Percentiles rank a stretch among this genome's conserved stretches.
These are phyloP conservation scores for Capreolus pygargus DNA, from an alignment of 2,113 vertebrate species.

Conservation along the genomic window DNA sequence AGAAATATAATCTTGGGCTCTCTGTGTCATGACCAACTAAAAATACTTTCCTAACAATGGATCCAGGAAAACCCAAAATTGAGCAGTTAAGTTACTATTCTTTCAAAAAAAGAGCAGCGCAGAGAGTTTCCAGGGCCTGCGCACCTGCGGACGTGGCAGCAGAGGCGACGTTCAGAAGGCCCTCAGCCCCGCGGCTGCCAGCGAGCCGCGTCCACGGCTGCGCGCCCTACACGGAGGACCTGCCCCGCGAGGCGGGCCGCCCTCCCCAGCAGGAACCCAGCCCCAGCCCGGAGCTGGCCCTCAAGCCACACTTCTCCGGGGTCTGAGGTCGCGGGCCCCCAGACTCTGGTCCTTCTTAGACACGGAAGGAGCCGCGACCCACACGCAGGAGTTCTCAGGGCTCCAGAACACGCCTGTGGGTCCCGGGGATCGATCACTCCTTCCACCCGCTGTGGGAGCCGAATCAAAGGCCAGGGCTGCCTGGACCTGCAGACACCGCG, in stretches of 20 bases:
- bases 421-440: neutral
- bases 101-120: slow-evolving; percentile 52
- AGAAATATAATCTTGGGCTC: neutral
- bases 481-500: neutral
- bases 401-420: neutral
- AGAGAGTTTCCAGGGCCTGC: slow-evolving; percentile 57
- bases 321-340: neutral
- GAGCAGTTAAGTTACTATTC: neutral
- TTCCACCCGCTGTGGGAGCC: neutral
- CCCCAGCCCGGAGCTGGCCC: neutral
- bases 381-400: neutral
- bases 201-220: slow-evolving; percentile 58
- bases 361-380: neutral
- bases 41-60: neutral
- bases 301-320: neutral
- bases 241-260: slow-evolving; percentile 35
- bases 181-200: slow-evolving; percentile 64
- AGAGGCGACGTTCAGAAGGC: slow-evolving; percentile 72
- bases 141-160: slow-evolving; percentile 74
- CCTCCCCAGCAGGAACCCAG: neutral
- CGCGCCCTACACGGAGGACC: slow-evolving; percentile 1
- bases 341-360: neutral
- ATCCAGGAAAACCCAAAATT: neutral
- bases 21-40: neutral
- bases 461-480: neutral